Evolutionary conservation across 2,113 vertebrate genomes (phyloP), one percentile per base, ranked within the genome.

Genomic region (Melanerpes formicivorus): DNA sequence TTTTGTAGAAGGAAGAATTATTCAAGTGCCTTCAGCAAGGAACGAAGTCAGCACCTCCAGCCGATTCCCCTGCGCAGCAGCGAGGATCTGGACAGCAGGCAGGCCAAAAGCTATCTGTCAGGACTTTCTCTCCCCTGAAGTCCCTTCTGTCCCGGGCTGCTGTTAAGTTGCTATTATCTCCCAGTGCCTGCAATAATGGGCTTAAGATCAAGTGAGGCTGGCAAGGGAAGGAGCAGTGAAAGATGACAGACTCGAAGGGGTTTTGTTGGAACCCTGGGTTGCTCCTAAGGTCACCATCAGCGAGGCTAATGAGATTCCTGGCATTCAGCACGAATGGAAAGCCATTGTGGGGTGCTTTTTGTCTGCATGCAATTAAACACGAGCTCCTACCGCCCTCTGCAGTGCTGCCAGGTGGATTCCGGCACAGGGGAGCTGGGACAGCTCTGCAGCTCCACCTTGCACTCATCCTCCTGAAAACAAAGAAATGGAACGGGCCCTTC

Each of bases 371-470:
- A 96, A 95, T 95, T 96, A 95, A 95, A 90, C 80, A 87, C 64
- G 94, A 95, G 95, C 90, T 96, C 78, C 89, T 97, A 88, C 95
- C 93, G 96, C 96, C 95, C 96, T 97, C 96, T 97, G 93, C 94
- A 95, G 96, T 87, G 62, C 21, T 80, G 92, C 93, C 78, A 73
- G 97, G 97, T 98, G 93, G 93, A 97, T 98, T 98, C 98, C 88
- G 97, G 71, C 95, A 96, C 95, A 92, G 94, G 85, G 97, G 97
- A 91, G 97, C 97, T 62, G 79, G 75, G 59, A 11, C n/a, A 90
- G 86, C 91, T 92, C 82, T 97, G 94, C 90, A 69, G 74, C 88
- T 86, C 87, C 87, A 2, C 48, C 80, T 80, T 59, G 89, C 81
- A 17, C 92, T 95, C 90, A 32, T 95, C 89, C 93, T 93, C 89